Conservation (phyloP, 92 coral and sea anemone species). For the Ricordea florida region DNA sequence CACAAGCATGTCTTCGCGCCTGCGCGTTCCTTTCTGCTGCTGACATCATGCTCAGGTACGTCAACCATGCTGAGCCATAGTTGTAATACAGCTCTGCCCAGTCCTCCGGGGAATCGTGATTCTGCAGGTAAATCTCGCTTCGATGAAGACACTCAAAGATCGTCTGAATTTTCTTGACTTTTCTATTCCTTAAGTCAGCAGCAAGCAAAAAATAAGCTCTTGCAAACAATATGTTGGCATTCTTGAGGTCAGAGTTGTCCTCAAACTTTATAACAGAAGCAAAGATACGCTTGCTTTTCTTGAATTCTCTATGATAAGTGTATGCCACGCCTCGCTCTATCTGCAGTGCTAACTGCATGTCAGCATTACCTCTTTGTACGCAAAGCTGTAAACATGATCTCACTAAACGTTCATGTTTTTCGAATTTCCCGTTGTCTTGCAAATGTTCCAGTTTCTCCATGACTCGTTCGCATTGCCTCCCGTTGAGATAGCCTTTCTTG, state of each 20-base stretch:
- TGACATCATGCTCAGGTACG: neutral
- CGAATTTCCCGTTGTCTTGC: neutral
- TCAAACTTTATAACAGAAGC: neutral
- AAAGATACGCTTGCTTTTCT: neutral
- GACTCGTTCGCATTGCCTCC: neutral
- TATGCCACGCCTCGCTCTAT: neutral
- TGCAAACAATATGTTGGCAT: neutral
- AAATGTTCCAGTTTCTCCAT: neutral
- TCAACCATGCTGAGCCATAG: neutral
- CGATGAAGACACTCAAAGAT: neutral
- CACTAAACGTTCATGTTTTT: neutral
- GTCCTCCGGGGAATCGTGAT: constrained; percentile 9
- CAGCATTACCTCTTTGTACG: neutral
- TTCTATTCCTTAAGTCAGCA: neutral
- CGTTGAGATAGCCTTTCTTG: neutral
- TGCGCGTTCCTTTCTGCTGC: neutral
- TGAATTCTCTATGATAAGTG: neutral
- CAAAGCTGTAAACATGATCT: neutral
- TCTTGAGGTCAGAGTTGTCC: neutral
- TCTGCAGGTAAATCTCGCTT: neutral
- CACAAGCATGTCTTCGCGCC: neutral
- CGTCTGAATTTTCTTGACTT: neutral
- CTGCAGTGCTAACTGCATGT: neutral
- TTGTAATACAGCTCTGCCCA: neutral
- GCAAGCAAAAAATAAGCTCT: neutral